Evolutionary conservation across 2,888 invertebrate species (phyloP), one percentile per base, ranked within the genome.

Genomic region (Drosophila differens): DNA sequence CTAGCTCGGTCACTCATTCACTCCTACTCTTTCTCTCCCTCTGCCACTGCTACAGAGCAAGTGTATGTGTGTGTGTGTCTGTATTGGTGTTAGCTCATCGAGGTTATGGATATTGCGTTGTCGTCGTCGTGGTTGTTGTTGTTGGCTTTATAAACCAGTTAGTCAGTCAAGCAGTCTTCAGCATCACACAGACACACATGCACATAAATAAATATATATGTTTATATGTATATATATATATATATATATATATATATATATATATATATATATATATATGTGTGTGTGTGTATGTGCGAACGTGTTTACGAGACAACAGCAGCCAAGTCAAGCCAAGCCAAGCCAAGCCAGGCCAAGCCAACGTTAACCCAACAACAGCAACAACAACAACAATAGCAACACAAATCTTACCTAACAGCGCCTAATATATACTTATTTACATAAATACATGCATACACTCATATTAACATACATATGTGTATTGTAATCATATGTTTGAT

Each of bases 31-130:
- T 25, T 52, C 54, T 33, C 10, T 12, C 59, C 58, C 59, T 30
- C 52, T 55, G 37, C 33, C 9, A 35, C 33, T 59, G 52, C 55
- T 37, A 19, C n/a, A 47, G 25, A 47, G 47, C 47, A 47, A 47
- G 47, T 47, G 47, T 71, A 54, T 39, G 19, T 64, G 41, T 52
- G 19, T 41, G 14, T 55, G 37, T 49, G 9, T 39, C n/a, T 73
- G 66, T 85, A 83, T 85, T 82, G 73, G 85, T 90, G 85, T 85
- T 85, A 85, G 89, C 90, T 85, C 85, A 85, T 85, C 85, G 85
- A 85, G 85, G 85, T 85, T 85, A 85, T 85, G 85, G 85, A 85
- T 85, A 85, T 90, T 85, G 90, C 90, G 85, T 85, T 75, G 89
- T 77, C 61, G 82, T 70, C 58, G 83, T 51, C 32, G 74, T 65